Percentiles rank a stretch among this genome's conserved stretches.
Conservation (phyloP, 2,797 vertebrate genomes). For the Gadopsis bispinosus region DNA sequence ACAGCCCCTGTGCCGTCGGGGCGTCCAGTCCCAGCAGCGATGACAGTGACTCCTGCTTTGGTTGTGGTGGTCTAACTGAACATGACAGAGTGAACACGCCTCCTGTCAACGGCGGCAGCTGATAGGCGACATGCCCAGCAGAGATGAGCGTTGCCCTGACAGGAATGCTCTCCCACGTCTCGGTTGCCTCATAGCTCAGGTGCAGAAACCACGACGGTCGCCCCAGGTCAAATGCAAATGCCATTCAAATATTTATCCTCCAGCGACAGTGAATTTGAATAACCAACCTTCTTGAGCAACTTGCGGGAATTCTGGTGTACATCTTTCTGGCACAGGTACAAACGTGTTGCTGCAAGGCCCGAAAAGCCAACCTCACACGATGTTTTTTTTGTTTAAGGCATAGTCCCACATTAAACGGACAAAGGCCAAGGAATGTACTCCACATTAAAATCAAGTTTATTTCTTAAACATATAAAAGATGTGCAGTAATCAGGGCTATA, state of each 20-base stretch:
- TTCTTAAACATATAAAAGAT: no score
- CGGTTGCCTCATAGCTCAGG: constrained; percentile 41
- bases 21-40: no score
- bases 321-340: background rate
- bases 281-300: constrained; percentile 24
- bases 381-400: no score
- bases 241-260: constrained; percentile 60
- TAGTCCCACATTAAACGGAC: no score
- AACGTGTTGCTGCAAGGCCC: no score
- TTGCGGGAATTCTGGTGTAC: background rate
- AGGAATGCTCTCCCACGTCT: constrained; percentile 58
- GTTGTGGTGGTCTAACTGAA: constrained; percentile 37
- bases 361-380: no score
- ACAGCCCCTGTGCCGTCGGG: no score
- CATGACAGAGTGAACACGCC: constrained; percentile 39
- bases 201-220: background rate
- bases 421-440: no score
- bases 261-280: constrained; percentile 37
- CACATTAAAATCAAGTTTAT: no score
- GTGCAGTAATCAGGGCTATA: no score
- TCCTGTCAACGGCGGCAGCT: constrained; percentile 30
- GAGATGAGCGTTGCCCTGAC: constrained; percentile 51
- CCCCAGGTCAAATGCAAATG: constrained; percentile 54
- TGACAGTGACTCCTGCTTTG: constrained; percentile 8
- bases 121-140: constrained; percentile 45